phyloP scores from a whole-genome alignment of 2,113 vertebrate species.

The Amazona guildingii region DNA sequence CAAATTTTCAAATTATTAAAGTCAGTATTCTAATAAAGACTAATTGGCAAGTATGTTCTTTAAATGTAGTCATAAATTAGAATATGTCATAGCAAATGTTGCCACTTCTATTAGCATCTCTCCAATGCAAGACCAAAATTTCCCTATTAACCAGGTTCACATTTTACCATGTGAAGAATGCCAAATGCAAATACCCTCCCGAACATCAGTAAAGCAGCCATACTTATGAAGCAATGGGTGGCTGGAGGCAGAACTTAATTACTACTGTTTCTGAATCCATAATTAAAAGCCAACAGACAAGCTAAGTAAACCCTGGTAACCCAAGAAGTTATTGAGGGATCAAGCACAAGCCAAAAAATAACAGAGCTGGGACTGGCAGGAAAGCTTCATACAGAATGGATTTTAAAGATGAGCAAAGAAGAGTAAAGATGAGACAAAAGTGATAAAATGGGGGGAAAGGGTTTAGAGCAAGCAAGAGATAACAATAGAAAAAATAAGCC shows the following conservation, averaged over 20 bases:
- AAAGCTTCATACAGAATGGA: not conserved
- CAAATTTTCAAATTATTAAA: slow-evolving; percentile 61
- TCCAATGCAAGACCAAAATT: not conserved
- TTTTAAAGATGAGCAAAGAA: not conserved
- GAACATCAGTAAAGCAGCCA: not conserved
- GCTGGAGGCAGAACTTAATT: slow-evolving; percentile 19
- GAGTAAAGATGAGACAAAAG: not conserved
- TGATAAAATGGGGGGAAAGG: not conserved
- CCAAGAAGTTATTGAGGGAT: not conserved
- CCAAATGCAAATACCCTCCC: slow-evolving; percentile 28
- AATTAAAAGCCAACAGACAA: slow-evolving; percentile 48
- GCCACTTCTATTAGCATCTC: slow-evolving; percentile 61
- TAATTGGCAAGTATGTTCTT: slow-evolving; percentile 71
- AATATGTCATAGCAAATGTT: slow-evolving; percentile 34
- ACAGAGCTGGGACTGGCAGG: not conserved
- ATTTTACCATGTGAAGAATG: not conserved
- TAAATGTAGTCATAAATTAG: slow-evolving; percentile 66
- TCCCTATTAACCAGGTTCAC: slow-evolving; percentile 35
- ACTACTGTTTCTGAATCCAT: slow-evolving; percentile 1
- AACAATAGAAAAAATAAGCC: not conserved
- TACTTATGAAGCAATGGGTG: not conserved
- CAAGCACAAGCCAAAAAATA: not conserved
- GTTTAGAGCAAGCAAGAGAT: not conserved
- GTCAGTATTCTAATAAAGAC: slow-evolving; percentile 65
- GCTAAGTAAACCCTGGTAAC: not conserved